Base-by-base conservation (phyloP, 2,888 invertebrate species). In the Heteromyza rotundicornis region DNA sequence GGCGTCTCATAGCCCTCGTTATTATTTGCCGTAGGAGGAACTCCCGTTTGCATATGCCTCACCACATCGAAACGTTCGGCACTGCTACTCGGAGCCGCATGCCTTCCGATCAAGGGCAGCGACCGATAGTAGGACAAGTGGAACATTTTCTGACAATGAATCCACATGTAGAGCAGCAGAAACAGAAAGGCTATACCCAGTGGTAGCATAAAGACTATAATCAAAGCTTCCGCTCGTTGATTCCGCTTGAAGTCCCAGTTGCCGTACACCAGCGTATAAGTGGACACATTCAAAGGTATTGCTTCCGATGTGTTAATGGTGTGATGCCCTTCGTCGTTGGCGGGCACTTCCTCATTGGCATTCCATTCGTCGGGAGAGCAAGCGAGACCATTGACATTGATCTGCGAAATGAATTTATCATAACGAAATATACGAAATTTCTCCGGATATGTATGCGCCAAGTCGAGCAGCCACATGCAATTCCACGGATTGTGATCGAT, bases 401-500 rank as follows among this genome's bases (percentile, higher is more conserved):
- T 80, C 62, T 78, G 78, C 3, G 80, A 79, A 54, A 82, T 80
- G 47, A 75, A 82, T 35, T 82, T 82, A 44, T 80, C 74, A 57
- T 82, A 82, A 27, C 75, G 74, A 50, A 82, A 77, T 0, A 80
- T 67, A 0, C 76, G 76, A 62, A 80, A 82, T 24, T 78, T 70
- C 44, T 81, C 77, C 3, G 82, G 82, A 27, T 78, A 70, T 1
- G 68, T 62, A 27, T 77, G 76, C 1, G 77, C 76, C 27, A 81
- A 76, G 17, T 78, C 73, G 14, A 79, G 69, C 49, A 82, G 51
- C 82, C 82, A 82, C 62, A 76, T 70, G 32, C 82, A 82, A 54
- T 78, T 78, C 82, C 81, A 82, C 1, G 79, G 81, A 71, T 82
- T 82, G 1, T 63, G 72, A 65, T 81, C 79, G 59, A 79, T 77